Evolutionary conservation across 2,888 invertebrate species (phyloP), one percentile per base, ranked within the genome.

Genomic region (Clusia tigrina): DNA sequence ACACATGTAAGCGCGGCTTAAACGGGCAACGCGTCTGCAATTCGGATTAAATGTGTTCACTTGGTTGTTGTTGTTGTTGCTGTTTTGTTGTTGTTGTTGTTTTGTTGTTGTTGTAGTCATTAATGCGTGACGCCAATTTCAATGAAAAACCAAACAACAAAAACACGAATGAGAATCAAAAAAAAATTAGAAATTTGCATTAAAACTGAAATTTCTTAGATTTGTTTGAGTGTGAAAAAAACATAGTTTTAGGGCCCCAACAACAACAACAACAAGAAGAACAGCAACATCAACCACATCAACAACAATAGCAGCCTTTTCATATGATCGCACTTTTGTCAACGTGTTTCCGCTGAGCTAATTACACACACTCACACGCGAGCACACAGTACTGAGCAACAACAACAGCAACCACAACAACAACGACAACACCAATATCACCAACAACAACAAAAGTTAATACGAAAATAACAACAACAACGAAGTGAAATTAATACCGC

Each of bases 111-210:
- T n/a, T n/a, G n/a, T n/a, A 74, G 63, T 69, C 77, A 75, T 75
- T 76, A 75, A 76, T 71, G 74, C 74, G 76, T 75, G 69, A 75
- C 74, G 75, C 68, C 66, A 32, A 54, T 54, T 42, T n/a, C n/a
- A n/a, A n/a, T 55, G 53, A 54, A 60, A 42, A 60, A n/a, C n/a
- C n/a, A n/a, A n/a, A 59, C 42, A 64, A 65, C 57, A 65, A 65
- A 56, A 65, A 61, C 58, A 60, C 23, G 58, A 64, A 62, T 48
- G 66, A 60, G 52, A 59, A 54, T n/a, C 61, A 66, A 22, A 62
- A 65, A 62, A 66, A n/a, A n/a, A 66, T 66, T 55, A 65, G 61
- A 62, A 65, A 68, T 72, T 72, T 72, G 67, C 65, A 65, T 69
- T 66, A 67, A n/a, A 53, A 64, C 64, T 67, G 66, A 71, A 65